Base-by-base conservation (phyloP, 2,113 vertebrate species). In the Spheniscus mendiculus region DNA sequence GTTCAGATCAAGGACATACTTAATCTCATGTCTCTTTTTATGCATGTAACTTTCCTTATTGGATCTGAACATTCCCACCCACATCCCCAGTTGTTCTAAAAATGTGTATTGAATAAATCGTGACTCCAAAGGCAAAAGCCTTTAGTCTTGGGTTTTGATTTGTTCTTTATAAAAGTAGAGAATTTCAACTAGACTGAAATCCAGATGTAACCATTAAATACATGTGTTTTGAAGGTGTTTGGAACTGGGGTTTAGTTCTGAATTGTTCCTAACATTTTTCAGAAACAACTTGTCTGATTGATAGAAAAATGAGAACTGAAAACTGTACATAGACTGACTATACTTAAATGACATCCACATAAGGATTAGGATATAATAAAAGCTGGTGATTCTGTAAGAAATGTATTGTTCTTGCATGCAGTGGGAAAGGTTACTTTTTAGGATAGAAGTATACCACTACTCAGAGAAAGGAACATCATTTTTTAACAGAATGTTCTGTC, bases 381-480 rank as follows among this genome's bases (percentile, higher is more conserved):
- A 71, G 3, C 12, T 44, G 15, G 1, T 50, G 15, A 66, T 67
- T 70, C 14, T 55, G 1, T 44, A 71, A 93, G 42, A 92, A 87
- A 84, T 50, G 1, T 78, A 36, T 78, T 92, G 6, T 49, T 63
- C 38, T 61, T 12, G 6, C 30, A 83, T 15, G 27, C 20, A 36
- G 16, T 53, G 12, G 32, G 38, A 80, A 87, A 73, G 19, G 32
- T 83, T 66, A 15, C 2, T 25, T 73, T 74, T 94, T 49, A 61
- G 19, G 23, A 38, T 16, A 80, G 23, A 52, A 38, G 25, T 34
- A 42, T 70, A 42, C 9, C 4, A 22, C 40, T 50, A 53, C 32
- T 55, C 23, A 80, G 62, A 87, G 6, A 0, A 0, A 87, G 34
- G 7, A 42, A 80, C 85, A 38, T 62, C 0, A 53, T 70, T 83